phyloP scores from a whole-genome alignment of 2,797 vertebrate genomes.

The Neopelma chrysocephalum region DNA sequence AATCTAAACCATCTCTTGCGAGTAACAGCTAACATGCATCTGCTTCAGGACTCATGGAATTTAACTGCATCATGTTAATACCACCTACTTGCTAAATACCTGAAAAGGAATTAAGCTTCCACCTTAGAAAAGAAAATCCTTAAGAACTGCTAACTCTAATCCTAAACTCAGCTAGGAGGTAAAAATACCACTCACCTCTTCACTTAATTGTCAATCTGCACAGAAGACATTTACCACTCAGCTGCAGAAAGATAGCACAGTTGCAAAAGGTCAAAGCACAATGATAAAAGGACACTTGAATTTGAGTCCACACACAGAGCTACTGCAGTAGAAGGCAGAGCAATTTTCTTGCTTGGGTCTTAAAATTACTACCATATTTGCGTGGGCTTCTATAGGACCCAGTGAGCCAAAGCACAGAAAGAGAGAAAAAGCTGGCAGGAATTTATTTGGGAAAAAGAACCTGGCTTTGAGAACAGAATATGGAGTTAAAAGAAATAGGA shows the following conservation, averaged over 20 bases:
- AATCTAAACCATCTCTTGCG: neutral
- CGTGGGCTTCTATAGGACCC: neutral
- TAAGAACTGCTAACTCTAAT: conserved; percentile 32
- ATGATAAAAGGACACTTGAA: neutral
- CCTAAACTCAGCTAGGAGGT: conserved; percentile 7
- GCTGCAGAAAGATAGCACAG: neutral
- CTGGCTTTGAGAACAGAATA: neutral
- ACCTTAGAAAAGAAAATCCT: conserved; percentile 19
- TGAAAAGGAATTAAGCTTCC: conserved; percentile 31
- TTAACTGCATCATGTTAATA: neutral
- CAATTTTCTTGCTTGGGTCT: neutral
- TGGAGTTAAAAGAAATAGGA: neutral
- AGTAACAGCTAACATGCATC: neutral
- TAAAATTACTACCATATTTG: neutral
- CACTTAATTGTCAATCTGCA: neutral
- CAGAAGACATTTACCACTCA: neutral
- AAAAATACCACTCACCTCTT: conserved; percentile 43
- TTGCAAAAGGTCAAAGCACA: neutral
- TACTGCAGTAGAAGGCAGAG: neutral
- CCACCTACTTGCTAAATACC: neutral
- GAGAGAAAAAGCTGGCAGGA: neutral
- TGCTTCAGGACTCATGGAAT: neutral
- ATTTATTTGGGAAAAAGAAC: neutral
- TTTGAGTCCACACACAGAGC: neutral
- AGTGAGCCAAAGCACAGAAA: neutral